These are phyloP conservation scores for Aphidoletes aphidimyza DNA, from an alignment of 2,888 invertebrate genomes.

Conservation along the genomic window DNA sequence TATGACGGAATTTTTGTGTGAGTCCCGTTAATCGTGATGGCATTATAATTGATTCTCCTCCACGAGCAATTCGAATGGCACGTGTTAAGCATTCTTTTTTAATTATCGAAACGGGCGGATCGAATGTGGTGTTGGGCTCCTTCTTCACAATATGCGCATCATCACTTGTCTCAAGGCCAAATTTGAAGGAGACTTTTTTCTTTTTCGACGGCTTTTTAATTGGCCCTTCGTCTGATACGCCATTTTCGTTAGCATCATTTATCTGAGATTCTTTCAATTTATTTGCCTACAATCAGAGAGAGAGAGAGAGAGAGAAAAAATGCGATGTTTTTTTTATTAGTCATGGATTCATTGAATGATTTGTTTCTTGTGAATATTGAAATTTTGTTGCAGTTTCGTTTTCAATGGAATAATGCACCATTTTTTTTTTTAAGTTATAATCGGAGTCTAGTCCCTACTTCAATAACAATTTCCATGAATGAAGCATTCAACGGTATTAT, in stretches of 20 bases:
- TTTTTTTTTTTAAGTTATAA: no score
- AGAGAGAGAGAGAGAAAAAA: neutral
- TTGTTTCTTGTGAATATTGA: no score
- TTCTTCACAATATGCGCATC: conserved; percentile 71
- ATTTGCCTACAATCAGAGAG: neutral
- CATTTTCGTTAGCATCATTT: neutral
- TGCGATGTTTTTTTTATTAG: neutral
- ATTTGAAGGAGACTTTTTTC: conserved; percentile 75
- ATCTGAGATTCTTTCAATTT: conserved; percentile 50
- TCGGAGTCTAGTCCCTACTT: no score
- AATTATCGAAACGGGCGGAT: conserved; percentile 72
- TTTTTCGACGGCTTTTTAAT: conserved; percentile 64
- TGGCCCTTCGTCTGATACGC: neutral
- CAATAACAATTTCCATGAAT: no score
- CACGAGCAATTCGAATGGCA: conserved; percentile 66
- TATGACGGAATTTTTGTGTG: conserved; percentile 68
- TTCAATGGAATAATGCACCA: neutral
- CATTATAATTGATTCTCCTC: conserved; percentile 71
- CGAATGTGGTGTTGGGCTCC: conserved; percentile 71
- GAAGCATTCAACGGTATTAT: neutral
- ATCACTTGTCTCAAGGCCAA: conserved; percentile 72
- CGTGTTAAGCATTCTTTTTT: conserved; percentile 71
- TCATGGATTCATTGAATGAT: neutral
- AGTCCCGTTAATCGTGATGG: conserved; percentile 74
- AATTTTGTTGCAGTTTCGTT: neutral